Conservation (phyloP, 2,797 vertebrate genomes). For the Hoplostethus mediterraneus region DNA sequence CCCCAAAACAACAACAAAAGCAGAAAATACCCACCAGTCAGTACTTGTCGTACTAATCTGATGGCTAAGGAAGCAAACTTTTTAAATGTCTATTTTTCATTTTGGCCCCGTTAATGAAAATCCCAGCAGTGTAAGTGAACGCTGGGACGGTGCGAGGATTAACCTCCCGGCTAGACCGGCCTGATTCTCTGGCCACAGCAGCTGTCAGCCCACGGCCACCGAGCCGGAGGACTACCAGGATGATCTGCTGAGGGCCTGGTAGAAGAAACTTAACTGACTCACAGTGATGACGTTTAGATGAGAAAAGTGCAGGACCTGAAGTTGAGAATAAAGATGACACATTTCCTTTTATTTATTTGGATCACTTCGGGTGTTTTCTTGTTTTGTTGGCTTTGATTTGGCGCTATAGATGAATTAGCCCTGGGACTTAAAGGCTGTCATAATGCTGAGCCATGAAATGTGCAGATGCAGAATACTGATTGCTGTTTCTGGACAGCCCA, state of each 20-base stretch:
- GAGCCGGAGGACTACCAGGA: conserved; percentile 17
- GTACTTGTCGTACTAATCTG: not conserved
- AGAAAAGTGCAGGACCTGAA: not conserved
- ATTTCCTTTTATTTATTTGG: no score
- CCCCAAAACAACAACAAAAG: no score
- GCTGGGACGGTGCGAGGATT: conserved; percentile 52
- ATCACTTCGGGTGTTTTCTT: no score
- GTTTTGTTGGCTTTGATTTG: not conserved
- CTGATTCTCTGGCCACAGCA: conserved; percentile 47
- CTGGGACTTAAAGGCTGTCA: not conserved
- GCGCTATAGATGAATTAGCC: not conserved
- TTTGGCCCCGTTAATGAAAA: conserved; percentile 34
- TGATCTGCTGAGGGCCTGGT: conserved; percentile 43
- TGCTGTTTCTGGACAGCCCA: conserved; percentile 48
- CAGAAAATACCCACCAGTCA: no score
- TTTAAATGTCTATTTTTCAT: not conserved
- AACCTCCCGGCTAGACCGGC: conserved; percentile 35
- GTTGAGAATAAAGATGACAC: not conserved
- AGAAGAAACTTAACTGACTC: not conserved
- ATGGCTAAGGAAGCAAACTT: not conserved
- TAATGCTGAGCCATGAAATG: conserved; percentile 20
- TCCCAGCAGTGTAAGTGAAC: conserved; percentile 15
- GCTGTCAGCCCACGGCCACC: conserved; percentile 51
- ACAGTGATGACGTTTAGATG: not conserved
- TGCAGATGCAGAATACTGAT: conserved; percentile 70